Base-by-base conservation (phyloP, 2,113 vertebrate genomes). In the Oreochromis niloticus region DNA sequence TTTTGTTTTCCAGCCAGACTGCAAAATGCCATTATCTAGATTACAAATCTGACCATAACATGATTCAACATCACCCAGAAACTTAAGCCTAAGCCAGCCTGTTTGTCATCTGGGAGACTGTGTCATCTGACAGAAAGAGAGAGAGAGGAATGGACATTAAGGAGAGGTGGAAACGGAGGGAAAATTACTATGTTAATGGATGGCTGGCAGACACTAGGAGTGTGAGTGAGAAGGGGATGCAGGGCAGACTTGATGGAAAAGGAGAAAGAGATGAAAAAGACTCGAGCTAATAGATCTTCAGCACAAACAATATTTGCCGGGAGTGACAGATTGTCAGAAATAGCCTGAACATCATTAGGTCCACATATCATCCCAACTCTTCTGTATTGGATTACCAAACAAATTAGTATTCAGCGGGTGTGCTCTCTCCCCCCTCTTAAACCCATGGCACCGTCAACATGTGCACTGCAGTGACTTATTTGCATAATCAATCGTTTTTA, bases 401-500 rank as follows among this genome's bases (percentile, higher is more conserved):
- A 1, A 84, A 81, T 87, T 78, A 52, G 84, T 90, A 81, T 91
- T 90, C 88, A 75, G 63, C 30, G 12, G 7, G 19, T 82, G 80
- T 13, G 5, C 66, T 59, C 81, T 43, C 27, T 54, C 19, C 59
- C 73, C 32, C 55, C 80, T 54, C 36, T 43, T n/a, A 87, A 85
- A 66, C 52, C 80, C 83, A 66, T 52, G 46, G 57, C 71, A 68
- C 80, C 24, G 6, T 81, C 66, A 32, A 84, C 71, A 85, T 89
- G 48, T 66, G 80, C 41, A n/a, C 59, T 50, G 82, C 90, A 66
- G 80, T 7, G 19, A 57, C 57, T 83, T 17, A 84, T 92, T 81
- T 85, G 22, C 91, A 90, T 89, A 92, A 93, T 95, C 92, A 92
- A 84, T 91, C n/a, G 39, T 59, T 89, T 89, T 90, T 89, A 71